phyloP scores from a whole-genome alignment of 2,113 vertebrate genomes.

The Clinocottus analis region DNA sequence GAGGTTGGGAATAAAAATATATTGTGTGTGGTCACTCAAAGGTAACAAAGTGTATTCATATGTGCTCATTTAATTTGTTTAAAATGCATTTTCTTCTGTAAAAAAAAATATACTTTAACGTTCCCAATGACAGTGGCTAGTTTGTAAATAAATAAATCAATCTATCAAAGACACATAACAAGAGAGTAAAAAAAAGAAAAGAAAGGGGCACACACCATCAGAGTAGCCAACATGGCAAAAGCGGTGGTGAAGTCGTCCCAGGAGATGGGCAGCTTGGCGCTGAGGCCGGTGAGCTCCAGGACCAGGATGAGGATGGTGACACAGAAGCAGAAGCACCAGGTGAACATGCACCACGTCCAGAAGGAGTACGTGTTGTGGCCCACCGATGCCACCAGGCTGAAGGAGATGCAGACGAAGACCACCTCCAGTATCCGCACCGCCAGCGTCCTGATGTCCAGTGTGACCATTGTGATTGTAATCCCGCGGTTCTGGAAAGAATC shows the following conservation, averaged over 20 bases:
- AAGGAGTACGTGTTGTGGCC: fast-evolving
- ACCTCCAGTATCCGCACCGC: slow-evolving; percentile 80
- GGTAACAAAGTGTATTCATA: background rate
- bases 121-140: background rate
- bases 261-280: slow-evolving; percentile 81
- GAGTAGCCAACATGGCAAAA: slow-evolving; percentile 86
- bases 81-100: background rate
- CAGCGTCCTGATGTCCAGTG: slow-evolving; percentile 67
- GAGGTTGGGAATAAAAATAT: background rate
- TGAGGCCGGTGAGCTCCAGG: slow-evolving; percentile 83
- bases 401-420: slow-evolving; percentile 83
- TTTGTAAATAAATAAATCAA: background rate
- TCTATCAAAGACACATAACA: background rate
- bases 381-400: slow-evolving; percentile 86
- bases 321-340: slow-evolving; percentile 88
- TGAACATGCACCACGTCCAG: slow-evolving; percentile 89
- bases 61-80: background rate
- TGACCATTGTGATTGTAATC: slow-evolving; percentile 34
- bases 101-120: background rate
- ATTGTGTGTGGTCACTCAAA: background rate
- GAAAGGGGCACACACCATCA: slow-evolving; percentile 80
- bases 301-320: slow-evolving; percentile 85
- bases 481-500: too few relatives aligned
- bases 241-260: slow-evolving; percentile 90
- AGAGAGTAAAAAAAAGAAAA: background rate